Evolutionary conservation across 2,113 vertebrate genomes (phyloP).

Genomic region (Plestiodon gilberti): DNA sequence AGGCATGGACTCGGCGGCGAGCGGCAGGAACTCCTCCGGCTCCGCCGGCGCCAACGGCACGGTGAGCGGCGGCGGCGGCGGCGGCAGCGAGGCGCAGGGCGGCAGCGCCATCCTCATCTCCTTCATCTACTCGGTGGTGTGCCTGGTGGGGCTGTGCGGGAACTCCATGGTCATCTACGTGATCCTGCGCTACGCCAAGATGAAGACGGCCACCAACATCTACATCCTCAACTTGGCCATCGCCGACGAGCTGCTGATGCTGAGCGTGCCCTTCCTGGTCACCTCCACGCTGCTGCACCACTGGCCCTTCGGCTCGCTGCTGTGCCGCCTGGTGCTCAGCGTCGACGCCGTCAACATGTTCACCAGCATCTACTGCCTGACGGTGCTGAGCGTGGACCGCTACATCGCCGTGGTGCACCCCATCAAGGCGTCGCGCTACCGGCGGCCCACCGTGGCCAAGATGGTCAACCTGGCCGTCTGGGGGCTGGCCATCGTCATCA

Average conservation of each 20-base stretch:
- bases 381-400: slow-evolving; percentile 89
- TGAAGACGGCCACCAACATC: slow-evolving; percentile 93
- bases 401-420: slow-evolving; percentile 92
- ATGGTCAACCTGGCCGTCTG: slow-evolving; percentile 89
- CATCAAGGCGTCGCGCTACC: slow-evolving; percentile 89
- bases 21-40: slow-evolving; percentile 20
- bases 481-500: slow-evolving; percentile 88
- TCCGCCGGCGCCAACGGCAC: slow-evolving; percentile 43
- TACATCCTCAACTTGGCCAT: slow-evolving; percentile 92
- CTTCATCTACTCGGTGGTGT: slow-evolving; percentile 91
- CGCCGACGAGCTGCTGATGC: slow-evolving; percentile 90
- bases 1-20: slow-evolving; percentile 49
- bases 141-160: slow-evolving; percentile 88
- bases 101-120: slow-evolving; percentile 91
- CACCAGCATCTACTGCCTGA: slow-evolving; percentile 92
- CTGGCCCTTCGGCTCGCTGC: slow-evolving; percentile 90
- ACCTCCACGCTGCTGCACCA: slow-evolving; percentile 88
- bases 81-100: slow-evolving; percentile 82
- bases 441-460: slow-evolving; percentile 88
- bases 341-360: slow-evolving; percentile 96
- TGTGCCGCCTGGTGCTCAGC: slow-evolving; percentile 89
- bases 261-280: slow-evolving; percentile 90
- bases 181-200: slow-evolving; percentile 91
- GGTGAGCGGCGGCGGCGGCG: slow-evolving; percentile 77
- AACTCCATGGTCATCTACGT: slow-evolving; percentile 94